phyloP scores from a whole-genome alignment of 2,888 invertebrate species.

The Cerastis rubricosa region DNA sequence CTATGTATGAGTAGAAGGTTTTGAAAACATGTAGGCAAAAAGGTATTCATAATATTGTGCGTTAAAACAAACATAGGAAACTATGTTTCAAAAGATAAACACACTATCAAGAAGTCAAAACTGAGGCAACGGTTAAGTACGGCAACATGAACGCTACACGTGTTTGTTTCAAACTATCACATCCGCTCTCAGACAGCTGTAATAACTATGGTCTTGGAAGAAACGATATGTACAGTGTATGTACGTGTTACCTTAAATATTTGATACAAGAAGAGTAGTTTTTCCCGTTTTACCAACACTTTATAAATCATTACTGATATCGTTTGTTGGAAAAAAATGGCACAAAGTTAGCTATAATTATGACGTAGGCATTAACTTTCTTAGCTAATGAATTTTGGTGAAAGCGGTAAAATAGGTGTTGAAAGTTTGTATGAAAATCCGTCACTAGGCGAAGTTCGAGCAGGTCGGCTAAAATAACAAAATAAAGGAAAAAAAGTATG shows the following conservation, averaged over 20 bases:
- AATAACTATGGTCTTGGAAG: background rate
- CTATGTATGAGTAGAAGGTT: too few relatives aligned
- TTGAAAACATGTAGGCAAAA: background rate
- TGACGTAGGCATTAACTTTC: too few relatives aligned
- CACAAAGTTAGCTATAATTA: too few relatives aligned
- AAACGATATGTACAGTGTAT: background rate
- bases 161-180: conserved; percentile 26
- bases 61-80: background rate
- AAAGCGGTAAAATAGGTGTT: too few relatives aligned
- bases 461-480: too few relatives aligned
- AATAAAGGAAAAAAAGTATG: too few relatives aligned
- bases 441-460: too few relatives aligned
- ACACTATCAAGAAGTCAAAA: conserved; percentile 2
- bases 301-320: background rate
- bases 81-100: conserved; percentile 18
- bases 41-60: background rate
- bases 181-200: background rate
- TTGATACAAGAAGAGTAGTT: background rate
- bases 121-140: conserved; percentile 5
- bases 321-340: too few relatives aligned
- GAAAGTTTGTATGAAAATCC: too few relatives aligned
- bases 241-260: background rate
- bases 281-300: background rate
- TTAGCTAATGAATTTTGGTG: too few relatives aligned
- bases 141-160: conserved; percentile 3